Evolutionary conservation across 2,113 vertebrate species (phyloP), one percentile per base, ranked within the genome.

Genomic region (Brachirus orientalis): DNA sequence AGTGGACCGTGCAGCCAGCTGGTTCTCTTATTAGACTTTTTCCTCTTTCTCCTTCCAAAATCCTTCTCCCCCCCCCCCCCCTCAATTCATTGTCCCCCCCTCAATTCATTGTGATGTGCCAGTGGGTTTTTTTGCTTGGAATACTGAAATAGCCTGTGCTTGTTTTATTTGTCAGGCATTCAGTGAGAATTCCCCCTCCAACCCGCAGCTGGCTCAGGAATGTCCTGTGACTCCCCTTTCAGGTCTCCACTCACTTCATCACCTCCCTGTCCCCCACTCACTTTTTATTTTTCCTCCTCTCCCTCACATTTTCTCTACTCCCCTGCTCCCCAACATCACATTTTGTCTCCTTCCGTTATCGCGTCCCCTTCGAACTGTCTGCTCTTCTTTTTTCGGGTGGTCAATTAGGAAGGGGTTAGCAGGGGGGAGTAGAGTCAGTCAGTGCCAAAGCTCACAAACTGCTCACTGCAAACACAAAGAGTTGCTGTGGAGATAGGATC

Each of bases 131-230:
- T 47, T 18, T 47, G 38, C 76, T 61, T 63, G 64, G 60, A 85
- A 84, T 78, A 83, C 88, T 84, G 79, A 90, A 88, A 88, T 86
- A 87, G 82, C 75, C 67, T 28, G 58, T 50, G 75, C 83, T 88
- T 86, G 79, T 86, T 92, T 87, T 83, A 88, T 89, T 90, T 87
- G 84, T 91, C 83, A 88, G 78, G 65, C 84, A 78, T 90, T 90
- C 72, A 77, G 79, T 78, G 64, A 90, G 79, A 92, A 93, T 89
- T 91, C 90, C 91, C 86, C 86, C 85, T 91, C 85, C 85, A 91
- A 91, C 91, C 91, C 92, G 81, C 91, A 92, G 91, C 89, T 92
- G 91, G 87, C 83, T 86, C 75, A 85, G 90, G 90, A 93, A 94
- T 92, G 90, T 90, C 81, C 79, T 72, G 59, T 40, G 54, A 82